Evolutionary conservation across 92 coral and sea anemone genomes (phyloP), one percentile per base, ranked within the genome.

Genomic region (Galaxea fascicularis): DNA sequence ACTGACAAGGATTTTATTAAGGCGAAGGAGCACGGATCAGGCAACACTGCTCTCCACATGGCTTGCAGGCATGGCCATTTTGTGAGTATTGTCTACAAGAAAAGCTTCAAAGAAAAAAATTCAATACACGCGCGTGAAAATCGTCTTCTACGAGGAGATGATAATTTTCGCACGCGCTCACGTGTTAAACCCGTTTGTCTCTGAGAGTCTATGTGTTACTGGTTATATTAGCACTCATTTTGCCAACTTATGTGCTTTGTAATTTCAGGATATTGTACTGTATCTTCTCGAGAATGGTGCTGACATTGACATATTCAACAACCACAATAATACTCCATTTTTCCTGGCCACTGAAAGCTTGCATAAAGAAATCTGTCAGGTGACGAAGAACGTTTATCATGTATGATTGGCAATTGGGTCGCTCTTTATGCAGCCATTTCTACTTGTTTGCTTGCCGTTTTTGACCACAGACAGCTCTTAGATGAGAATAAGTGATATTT

Each of bases 31-130:
- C 95, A 89, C 77, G 94, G 99, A 0, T 94, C 99, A 56, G 99
- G 99, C 4, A 96, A 96, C 87, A 94, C 95, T 25, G 99, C 99
- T 4, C 86, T 96, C 28, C 99, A 96, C 75, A 79, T 96, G 92
- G 99, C 99, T 20, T 89, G 97, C 65, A 82, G 99, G 54, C 98
- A 95, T 46, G 99, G 99, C 18, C 94, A 96, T 74, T 92, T 94
- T 74, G 98, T 94, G 85, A 92, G 98, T 83, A 13, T 4, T 53
- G 69, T 11, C 62, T 56, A 8, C 9, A 18, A 4, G n/a, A 35
- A 35, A 35, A 35, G 41, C 41, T 35, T 35, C 41, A 35, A 35
- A 6, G n/a, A n/a, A n/a, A n/a, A n/a, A n/a, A n/a, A n/a, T n/a
- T n/a, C 41, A 35, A 35, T 2, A 35, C 41, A 35, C 41, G 41